A percentile compares a stretch with the other conserved stretches of the same genome.
These are phyloP conservation scores for Cyphomyrus discorhynchus DNA, from an alignment of 2,113 vertebrate genomes.

Conservation along the genomic window DNA sequence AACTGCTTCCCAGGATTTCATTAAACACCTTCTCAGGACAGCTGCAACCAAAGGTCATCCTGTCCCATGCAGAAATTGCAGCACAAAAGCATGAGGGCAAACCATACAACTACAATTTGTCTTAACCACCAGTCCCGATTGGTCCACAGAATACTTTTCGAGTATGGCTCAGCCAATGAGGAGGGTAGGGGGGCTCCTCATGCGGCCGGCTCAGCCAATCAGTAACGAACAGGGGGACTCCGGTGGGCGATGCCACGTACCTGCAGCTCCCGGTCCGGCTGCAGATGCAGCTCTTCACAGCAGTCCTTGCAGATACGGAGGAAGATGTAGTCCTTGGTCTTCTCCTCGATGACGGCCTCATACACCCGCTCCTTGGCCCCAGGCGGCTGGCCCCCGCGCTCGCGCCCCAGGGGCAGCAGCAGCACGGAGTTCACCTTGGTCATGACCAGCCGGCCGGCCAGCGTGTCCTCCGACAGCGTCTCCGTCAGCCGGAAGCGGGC, in stretches of 20 bases:
- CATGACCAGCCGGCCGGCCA: slow-evolving; percentile 95
- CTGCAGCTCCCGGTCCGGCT: slow-evolving; percentile 86
- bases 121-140: background rate
- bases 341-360: slow-evolving; percentile 95
- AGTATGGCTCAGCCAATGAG: background rate
- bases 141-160: background rate
- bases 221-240: background rate
- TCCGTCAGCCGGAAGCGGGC: slow-evolving; percentile 96
- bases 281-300: slow-evolving; percentile 85
- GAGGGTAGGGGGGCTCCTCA: background rate
- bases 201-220: background rate
- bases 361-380: slow-evolving; percentile 96
- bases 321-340: slow-evolving; percentile 99
- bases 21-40: background rate
- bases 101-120: background rate
- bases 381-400: slow-evolving; percentile 68
- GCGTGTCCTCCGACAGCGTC: slow-evolving; percentile 95
- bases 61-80: background rate
- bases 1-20: background rate
- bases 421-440: slow-evolving; percentile 98
- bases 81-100: background rate
- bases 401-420: slow-evolving; percentile 80
- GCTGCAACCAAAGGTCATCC: background rate
- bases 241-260: slow-evolving; percentile 46
- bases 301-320: slow-evolving; percentile 92